Percentiles rank a stretch among this genome's conserved stretches.
Conservation (phyloP, 1,140 invertebrate species). For the Diachasma alloeum region DNA sequence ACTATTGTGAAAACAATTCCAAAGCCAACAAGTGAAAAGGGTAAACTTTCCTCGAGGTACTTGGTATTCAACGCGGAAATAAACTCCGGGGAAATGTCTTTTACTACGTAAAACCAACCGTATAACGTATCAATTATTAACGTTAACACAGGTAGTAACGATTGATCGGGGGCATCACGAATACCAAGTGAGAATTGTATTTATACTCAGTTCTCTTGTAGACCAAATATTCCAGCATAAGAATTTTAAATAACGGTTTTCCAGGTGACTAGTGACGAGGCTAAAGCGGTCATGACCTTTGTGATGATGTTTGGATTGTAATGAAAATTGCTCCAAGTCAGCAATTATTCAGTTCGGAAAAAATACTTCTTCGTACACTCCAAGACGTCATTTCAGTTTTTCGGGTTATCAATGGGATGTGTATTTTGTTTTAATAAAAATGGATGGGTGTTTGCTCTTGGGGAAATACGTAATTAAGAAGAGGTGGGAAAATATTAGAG, state of each 20-base stretch:
- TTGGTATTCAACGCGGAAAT: neutral
- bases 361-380: no score
- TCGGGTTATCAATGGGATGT: no score
- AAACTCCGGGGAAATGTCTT: neutral
- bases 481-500: no score
- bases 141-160: neutral
- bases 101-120: neutral
- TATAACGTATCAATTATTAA: slow-evolving; percentile 6
- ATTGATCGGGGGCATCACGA: neutral
- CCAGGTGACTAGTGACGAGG: neutral
- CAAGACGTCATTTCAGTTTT: no score
- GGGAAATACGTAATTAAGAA: no score
- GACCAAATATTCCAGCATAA: neutral
- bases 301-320: no score
- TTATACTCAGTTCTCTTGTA: neutral
- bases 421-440: no score
- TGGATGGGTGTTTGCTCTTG: no score
- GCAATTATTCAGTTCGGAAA: no score
- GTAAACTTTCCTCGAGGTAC: neutral
- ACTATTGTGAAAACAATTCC: neutral
- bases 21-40: neutral
- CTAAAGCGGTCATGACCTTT: no score
- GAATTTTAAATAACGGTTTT: neutral
- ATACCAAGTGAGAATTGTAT: neutral
- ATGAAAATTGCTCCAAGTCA: no score